Conservation (phyloP, 2,888 invertebrate species). For the Chloroclysta siterata region DNA sequence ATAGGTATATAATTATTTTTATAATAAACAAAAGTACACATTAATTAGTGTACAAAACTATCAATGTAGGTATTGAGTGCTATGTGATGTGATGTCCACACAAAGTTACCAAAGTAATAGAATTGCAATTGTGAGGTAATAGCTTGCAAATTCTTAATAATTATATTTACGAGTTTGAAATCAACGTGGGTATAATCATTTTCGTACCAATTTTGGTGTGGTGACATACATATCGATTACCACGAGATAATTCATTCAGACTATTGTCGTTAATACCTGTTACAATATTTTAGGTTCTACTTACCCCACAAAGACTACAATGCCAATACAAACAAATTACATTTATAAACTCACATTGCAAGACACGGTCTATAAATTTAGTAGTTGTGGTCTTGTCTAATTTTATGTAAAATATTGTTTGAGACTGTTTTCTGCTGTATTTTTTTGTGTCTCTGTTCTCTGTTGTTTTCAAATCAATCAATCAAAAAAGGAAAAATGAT, state of each 20-base stretch:
- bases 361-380: conserved; percentile 31
- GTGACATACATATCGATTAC: conserved; percentile 6
- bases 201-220: conserved; percentile 1
- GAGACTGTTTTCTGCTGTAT: conserved; percentile 33
- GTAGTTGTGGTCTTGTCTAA: conserved; percentile 7
- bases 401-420: conserved; percentile 23
- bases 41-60: background rate
- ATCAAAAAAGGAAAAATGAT: conserved; percentile 39
- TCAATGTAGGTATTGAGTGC: background rate
- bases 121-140: too few species aligned
- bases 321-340: conserved; percentile 32
- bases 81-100: background rate
- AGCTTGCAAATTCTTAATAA: background rate
- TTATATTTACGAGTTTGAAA: background rate
- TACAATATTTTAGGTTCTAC: conserved; percentile 6
- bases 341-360: conserved; percentile 36
- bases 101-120: too few species aligned
- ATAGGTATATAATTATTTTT: too few species aligned
- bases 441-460: conserved; percentile 27
- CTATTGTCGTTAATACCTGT: background rate
- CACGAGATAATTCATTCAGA: background rate
- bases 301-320: conserved; percentile 34
- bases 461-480: conserved; percentile 38
- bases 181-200: background rate
- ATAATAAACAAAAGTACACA: too few species aligned